These are phyloP conservation scores for Semotilus atromaculatus DNA, from an alignment of 2,797 vertebrate species.

Conservation along the genomic window DNA sequence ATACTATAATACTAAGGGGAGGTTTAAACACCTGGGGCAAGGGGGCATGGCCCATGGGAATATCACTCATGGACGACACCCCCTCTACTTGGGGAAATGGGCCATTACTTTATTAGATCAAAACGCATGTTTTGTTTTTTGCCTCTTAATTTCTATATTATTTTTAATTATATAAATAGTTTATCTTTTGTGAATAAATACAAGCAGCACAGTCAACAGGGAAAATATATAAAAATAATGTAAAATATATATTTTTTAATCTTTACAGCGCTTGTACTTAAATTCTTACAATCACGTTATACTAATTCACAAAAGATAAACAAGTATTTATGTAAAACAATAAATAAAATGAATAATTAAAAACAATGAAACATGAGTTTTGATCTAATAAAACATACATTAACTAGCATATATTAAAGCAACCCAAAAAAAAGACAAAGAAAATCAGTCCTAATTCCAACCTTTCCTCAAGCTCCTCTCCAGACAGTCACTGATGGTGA, in stretches of 20 bases:
- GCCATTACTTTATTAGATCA: not conserved
- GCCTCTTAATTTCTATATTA: not conserved
- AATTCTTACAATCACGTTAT: not conserved
- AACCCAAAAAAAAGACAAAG: not conserved
- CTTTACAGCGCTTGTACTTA: not conserved
- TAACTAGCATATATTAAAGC: not conserved
- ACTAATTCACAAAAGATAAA: not conserved
- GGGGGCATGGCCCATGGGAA: too few relatives aligned
- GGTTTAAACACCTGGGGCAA: too few relatives aligned
- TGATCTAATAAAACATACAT: not conserved
- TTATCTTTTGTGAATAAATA: not conserved
- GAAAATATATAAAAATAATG: not conserved
- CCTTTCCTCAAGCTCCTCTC: constrained; percentile 87
- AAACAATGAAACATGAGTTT: not conserved
- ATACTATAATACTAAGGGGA: too few relatives aligned
- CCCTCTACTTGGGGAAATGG: too few relatives aligned
- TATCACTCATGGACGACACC: too few relatives aligned
- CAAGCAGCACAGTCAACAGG: not conserved
- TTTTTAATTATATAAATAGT: not conserved
- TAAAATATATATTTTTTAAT: not conserved
- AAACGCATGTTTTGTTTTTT: not conserved
- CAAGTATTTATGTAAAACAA: not conserved
- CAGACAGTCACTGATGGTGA: constrained; percentile 87
- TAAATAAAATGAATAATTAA: not conserved
- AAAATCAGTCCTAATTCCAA: constrained; percentile 41